phyloP scores from a whole-genome alignment of 2,888 invertebrate species.

The Drosophila koepferae region DNA sequence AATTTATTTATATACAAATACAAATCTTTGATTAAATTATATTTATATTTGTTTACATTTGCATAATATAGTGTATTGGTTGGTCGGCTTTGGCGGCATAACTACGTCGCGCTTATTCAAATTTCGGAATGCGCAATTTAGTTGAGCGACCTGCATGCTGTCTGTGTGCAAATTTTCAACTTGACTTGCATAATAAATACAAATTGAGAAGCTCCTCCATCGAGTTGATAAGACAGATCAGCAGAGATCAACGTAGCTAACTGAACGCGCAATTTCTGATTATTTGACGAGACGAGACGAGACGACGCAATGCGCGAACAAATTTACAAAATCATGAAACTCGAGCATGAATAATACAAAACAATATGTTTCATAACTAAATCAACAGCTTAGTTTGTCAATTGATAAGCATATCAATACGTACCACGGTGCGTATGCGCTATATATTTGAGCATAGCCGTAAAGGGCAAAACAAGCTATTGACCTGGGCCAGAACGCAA shows the following conservation, averaged over 20 bases:
- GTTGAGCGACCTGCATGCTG: not conserved
- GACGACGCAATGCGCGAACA: constrained; percentile 6
- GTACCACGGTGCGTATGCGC: constrained; percentile 32
- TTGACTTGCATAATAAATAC: constrained; percentile 66
- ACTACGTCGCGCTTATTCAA: not conserved
- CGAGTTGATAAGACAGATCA: constrained; percentile 57
- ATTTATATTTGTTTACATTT: too few relatives aligned
- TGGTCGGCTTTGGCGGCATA: not conserved
- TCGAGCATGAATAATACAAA: constrained; percentile 13
- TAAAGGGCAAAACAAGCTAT: constrained; percentile 12
- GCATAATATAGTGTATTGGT: constrained; percentile 21
- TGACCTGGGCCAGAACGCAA: constrained; percentile 23
- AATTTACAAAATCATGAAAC: constrained; percentile 20
- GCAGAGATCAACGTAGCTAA: constrained; percentile 44
- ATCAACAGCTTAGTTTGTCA: not conserved
- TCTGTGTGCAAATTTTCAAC: constrained; percentile 54
- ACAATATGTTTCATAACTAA: constrained; percentile 15
- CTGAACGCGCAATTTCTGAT: constrained; percentile 58
- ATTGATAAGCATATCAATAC: not conserved
- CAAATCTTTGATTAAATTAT: too few relatives aligned
- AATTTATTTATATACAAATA: too few relatives aligned
- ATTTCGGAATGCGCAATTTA: constrained; percentile 65
- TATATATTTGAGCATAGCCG: constrained; percentile 1
- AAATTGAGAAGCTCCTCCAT: constrained; percentile 51
- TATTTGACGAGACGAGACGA: constrained; percentile 44